A percentile compares a stretch with the other conserved stretches of the same genome.
phyloP scores from a whole-genome alignment of 2,113 vertebrate species.

The Chascanopsetta lugubris region DNA sequence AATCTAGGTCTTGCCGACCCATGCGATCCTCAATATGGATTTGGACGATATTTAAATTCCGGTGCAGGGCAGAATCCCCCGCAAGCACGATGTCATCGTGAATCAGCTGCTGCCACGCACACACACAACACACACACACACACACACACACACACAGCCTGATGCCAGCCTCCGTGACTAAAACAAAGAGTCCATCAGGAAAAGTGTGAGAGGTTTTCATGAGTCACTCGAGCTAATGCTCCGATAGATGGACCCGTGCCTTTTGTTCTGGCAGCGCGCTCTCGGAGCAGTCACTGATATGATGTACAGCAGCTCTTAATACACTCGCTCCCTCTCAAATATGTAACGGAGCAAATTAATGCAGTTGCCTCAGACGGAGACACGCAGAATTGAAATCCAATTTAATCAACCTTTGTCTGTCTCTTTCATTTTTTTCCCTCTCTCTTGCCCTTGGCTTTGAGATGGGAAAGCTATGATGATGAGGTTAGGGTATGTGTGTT shows the following conservation, averaged over 20 bases:
- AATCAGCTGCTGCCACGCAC: constrained; percentile 4
- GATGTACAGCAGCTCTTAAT: constrained; percentile 77
- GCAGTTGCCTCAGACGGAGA: constrained; percentile 66
- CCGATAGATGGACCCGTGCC: constrained; percentile 43
- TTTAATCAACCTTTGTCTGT: constrained; percentile 79
- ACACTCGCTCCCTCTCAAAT: constrained; percentile 76
- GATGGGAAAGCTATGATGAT: constrained; percentile 8
- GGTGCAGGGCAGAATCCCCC: neutral
- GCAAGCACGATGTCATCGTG: constrained; percentile 17
- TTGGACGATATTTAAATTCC: neutral
- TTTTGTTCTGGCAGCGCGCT: constrained; percentile 62
- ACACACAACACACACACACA: neutral
- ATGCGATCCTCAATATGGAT: neutral
- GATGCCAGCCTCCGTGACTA: constrained; percentile 8
- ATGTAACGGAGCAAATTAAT: constrained; percentile 76
- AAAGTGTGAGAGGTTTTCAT: constrained; percentile 39
- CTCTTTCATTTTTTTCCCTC: constrained; percentile 63
- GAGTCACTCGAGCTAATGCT: constrained; percentile 64
- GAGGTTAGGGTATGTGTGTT: neutral
- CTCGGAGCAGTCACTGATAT: constrained; percentile 64
- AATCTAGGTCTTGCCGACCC: constrained; percentile 7
- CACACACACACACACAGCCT: neutral
- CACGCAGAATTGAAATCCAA: constrained; percentile 77
- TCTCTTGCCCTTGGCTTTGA: constrained; percentile 1
- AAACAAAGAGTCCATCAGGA: constrained; percentile 42